Evolutionary conservation across 1,140 invertebrate genomes (phyloP).

Genomic region (Diachasmimorpha longicaudata): DNA sequence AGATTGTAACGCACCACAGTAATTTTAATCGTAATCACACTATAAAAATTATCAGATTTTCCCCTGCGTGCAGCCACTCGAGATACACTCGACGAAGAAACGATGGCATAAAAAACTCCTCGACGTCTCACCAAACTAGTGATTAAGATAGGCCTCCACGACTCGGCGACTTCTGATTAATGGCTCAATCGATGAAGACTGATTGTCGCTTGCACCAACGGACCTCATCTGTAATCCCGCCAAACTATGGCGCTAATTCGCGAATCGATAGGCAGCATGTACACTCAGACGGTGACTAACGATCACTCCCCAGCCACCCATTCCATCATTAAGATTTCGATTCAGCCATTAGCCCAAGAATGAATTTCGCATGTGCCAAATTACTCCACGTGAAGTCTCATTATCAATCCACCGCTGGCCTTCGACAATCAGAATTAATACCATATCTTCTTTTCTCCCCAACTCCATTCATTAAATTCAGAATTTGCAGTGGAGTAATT

Average conservation of each 20-base stretch:
- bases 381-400: neutral
- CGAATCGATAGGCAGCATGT: neutral
- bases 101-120: neutral
- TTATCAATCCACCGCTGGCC: neutral
- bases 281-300: neutral
- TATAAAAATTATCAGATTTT: no score
- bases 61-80: no score
- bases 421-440: neutral
- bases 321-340: neutral
- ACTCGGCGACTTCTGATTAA: neutral
- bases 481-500: neutral
- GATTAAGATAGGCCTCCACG: neutral
- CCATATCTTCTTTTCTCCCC: neutral
- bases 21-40: no score
- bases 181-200: constrained; percentile 4
- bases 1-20: no score
- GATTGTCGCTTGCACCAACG: neutral
- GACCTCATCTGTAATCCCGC: neutral
- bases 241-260: neutral
- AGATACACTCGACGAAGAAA: neutral
- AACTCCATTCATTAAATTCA: neutral
- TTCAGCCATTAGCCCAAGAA: neutral
- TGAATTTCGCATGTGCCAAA: constrained; percentile 2
- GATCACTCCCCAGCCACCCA: neutral
- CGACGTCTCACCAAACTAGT: neutral